Base-by-base conservation (phyloP, 2,797 vertebrate species). In the Natrix natrix region DNA sequence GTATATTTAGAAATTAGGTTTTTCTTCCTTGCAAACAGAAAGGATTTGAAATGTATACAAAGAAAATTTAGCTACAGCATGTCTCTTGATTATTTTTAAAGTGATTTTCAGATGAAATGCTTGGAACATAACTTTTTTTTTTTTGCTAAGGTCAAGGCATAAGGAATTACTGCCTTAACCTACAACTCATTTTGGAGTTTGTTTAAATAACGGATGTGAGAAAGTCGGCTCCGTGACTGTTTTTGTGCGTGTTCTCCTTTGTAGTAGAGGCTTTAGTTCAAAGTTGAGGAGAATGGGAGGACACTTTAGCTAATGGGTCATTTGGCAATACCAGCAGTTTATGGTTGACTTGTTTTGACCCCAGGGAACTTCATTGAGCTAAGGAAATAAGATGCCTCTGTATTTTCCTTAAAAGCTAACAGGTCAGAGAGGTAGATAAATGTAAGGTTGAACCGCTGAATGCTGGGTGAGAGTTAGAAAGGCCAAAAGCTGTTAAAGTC, bases 1-100 rank as follows among this genome's bases (percentile, higher is more conserved):
- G 86, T 94, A 94, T 95, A 95, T 94, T 95, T 78, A 91, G 94
- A 93, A 95, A 93, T 54, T 88, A 56, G 91, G 86, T n/a, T 54
- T 52, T 61, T 14, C 12, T 59, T 56, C 91, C 93, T 95, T 94
- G 91, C 93, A 96, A 96, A 92, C 91, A 92, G 91, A 32, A 89
- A 91, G 48, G 20, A 87, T 60, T 86, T 94, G 95, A 92, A 92
- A 26, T 94, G 94, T 92, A 24, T 11, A 11, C 0, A 91, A 63
- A n/a, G 0, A 66, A 0, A 37, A 26, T 43, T 96, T 94, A 59
- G n/a, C 91, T 90, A 28, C 48, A 83, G 60, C 54, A 60, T 91
- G 90, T 95, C 95, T 89, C 78, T 92, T 94, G 95, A 92, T 78
- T 83, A 59, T 17, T 17, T 10, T 93, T 92, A 93, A n/a, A n/a